Base-by-base conservation (phyloP, 1,140 invertebrate genomes). In the Zaprionus inermis region DNA sequence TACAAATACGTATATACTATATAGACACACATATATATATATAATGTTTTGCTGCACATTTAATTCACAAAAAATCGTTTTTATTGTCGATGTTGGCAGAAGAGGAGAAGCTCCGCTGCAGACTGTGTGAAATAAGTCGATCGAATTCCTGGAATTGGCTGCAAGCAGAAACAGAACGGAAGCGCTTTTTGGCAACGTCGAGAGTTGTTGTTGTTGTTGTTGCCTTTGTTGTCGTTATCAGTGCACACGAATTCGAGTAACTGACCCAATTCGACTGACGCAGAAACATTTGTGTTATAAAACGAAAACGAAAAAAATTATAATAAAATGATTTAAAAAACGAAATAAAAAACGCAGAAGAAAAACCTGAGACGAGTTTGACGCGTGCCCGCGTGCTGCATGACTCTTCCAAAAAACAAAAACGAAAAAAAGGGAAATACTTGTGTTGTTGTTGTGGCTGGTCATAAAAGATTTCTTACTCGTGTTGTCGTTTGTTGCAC, bases 321-420 rank as follows among this genome's bases (percentile, higher is more conserved):
- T 0, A 46, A 28, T n/a, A 14, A 24, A 34, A 16, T 51, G 20
- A 46, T 69, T 18, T 54, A 28, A 56, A 56, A 16, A 16, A 30
- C 10, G 10, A 12, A 46, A 49, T n/a, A 44, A 22, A 44, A n/a
- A n/a, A n/a, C n/a, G n/a, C n/a, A n/a, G n/a, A n/a, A 36, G 18
- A 32, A 60, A 61, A 63, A 70, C 57, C 71, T 73, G 71, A 73
- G 65, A 73, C 64, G 32, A 79, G 58, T 76, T 91, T 91, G 89
- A 91, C 89, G 90, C 90, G 89, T 91, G 89, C 89, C 89, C 69
- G 30, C 36, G 66, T 54, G 61, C 46, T 65, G 76, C 79, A 89
- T 88, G 83, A 88, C 84, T 76, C 20, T 59, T 20, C 46, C 41
- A 56, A 67, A 61, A 24, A 51, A 78, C 30, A 32, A 41, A 41